phyloP scores from a whole-genome alignment of 2,888 invertebrate species.

The Brenthis hecate region DNA sequence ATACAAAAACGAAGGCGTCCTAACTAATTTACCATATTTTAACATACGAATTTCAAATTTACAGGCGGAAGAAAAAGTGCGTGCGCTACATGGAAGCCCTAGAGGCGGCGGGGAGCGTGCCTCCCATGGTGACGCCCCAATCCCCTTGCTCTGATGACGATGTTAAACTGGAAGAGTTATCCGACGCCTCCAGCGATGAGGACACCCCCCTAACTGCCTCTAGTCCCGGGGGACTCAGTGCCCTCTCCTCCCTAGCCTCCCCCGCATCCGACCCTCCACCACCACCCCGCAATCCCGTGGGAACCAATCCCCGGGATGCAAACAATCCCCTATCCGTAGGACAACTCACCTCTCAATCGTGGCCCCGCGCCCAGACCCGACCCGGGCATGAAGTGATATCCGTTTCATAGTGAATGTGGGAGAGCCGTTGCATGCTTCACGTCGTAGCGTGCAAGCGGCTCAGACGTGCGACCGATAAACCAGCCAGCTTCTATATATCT shows the following conservation, averaged over 20 bases:
- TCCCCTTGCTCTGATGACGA: constrained; percentile 91
- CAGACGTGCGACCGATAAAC: constrained; percentile 35
- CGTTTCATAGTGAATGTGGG: constrained; percentile 70
- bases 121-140: constrained; percentile 89
- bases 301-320: constrained; percentile 94
- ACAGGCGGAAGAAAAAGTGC: constrained; percentile 98
- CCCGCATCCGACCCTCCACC: constrained; percentile 87
- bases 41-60: constrained; percentile 49
- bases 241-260: constrained; percentile 85
- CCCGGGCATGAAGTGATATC: constrained; percentile 76
- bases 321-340: constrained; percentile 96
- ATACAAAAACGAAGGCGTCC: background rate
- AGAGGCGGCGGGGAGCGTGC: constrained; percentile 86
- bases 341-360: constrained; percentile 89
- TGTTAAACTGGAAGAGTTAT: constrained; percentile 86
- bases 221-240: constrained; percentile 76
- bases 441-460: background rate
- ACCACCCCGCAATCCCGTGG: constrained; percentile 87
- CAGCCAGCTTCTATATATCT: constrained; percentile 20
- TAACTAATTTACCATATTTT: background rate
- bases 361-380: constrained; percentile 69
- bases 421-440: constrained; percentile 35
- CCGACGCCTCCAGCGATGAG: constrained; percentile 84
- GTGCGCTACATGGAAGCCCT: constrained; percentile 96
- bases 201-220: constrained; percentile 78